Evolutionary conservation across 2,113 vertebrate species (phyloP), one percentile per base, ranked within the genome.

Genomic region (Megaceryle maxima): DNA sequence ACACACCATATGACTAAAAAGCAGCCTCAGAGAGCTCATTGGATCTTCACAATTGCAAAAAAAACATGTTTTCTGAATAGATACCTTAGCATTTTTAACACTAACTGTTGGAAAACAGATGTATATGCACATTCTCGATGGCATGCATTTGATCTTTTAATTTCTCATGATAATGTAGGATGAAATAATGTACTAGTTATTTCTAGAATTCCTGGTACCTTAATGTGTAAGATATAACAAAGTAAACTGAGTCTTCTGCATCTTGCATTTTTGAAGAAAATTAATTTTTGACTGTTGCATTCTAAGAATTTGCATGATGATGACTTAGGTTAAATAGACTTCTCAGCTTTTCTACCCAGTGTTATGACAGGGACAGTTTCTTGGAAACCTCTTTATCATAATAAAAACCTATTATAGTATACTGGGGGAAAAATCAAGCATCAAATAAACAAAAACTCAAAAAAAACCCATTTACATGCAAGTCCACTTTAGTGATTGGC

Each of bases 201-300:
- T 60, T 90, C 60, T 90, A 72, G 79, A 83, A 59, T 56, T 16
- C 14, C 39, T 82, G 51, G 16, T 88, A 72, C 41, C 46, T 78
- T 87, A 43, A 78, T 60, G 60, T 57, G n/a, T 51, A 70, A 92
- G n/a, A 41, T 46, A 60, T 24, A 95, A 43, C 24, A 26, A 90
- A 78, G n/a, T 70, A 51, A 95, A 94, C 63, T 39, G 29, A 59
- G 15, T 35, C 14, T 26, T 63, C 18, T 72, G 90, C 16, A 39
- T 74, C 41, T 69, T 84, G 80, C 35, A 46, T 78, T 76, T 95
- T 44, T 13, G 28, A 83, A 74, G 62, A 35, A 86, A 59, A 86
- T 89, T 88, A 92, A 83, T 94, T 92, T 91, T 91, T 85, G 17
- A 66, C 48, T 74, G 35, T 83, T 87, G 64, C 50, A 86, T 78